Conservation (phyloP, 2,113 vertebrate species). For the Poecile atricapillus region DNA sequence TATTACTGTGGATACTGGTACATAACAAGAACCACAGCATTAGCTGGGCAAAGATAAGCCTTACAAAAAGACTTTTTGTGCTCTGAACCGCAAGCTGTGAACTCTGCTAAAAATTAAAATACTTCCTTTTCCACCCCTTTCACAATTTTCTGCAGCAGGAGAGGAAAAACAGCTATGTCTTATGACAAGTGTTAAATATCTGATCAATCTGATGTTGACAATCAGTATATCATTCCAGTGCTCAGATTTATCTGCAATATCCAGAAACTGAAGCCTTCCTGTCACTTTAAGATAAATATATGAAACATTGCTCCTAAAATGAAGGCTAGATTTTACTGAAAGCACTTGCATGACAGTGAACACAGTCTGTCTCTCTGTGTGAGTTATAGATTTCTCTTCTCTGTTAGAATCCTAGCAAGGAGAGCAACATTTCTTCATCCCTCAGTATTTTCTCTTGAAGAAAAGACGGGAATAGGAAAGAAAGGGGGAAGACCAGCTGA, state of each 20-base stretch:
- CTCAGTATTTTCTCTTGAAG: background rate
- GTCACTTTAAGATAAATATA: background rate
- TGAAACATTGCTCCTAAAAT: background rate
- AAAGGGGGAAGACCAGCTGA: background rate
- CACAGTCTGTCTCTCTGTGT: background rate
- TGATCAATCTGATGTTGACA: background rate
- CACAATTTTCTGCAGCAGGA: background rate
- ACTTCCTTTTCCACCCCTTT: background rate
- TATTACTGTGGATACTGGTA: background rate
- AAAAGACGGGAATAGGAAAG: background rate
- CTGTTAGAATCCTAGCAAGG: background rate
- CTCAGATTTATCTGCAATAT: background rate
- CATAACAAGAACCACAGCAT: fast-evolving
- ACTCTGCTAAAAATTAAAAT: background rate
- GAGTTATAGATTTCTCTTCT: background rate
- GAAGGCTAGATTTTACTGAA: background rate
- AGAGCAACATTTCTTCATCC: background rate
- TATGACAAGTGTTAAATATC: background rate
- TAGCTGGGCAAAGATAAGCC: background rate
- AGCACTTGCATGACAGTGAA: background rate
- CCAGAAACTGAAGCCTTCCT: background rate
- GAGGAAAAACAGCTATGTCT: background rate
- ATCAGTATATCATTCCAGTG: background rate
- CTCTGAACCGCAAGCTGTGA: background rate
- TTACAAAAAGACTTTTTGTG: background rate